Evolutionary conservation across 1,140 invertebrate genomes (phyloP), one percentile per base, ranked within the genome.

Genomic region (Bombus terrestris): DNA sequence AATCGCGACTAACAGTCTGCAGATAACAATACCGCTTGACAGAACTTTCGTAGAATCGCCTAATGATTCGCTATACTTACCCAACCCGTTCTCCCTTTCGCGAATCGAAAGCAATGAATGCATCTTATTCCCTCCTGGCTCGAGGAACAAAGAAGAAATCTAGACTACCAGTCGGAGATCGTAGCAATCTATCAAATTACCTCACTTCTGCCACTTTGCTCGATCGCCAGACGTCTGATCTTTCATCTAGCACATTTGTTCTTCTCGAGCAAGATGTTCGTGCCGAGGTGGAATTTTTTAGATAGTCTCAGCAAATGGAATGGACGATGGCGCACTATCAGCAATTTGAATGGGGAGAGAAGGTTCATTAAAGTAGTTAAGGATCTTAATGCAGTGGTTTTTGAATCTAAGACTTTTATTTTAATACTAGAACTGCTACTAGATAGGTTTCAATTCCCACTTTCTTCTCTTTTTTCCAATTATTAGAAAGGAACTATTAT

Each of bases 31-130:
- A 68, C 75, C 74, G 37, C 41, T 32, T 39, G 75, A 9, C 68
- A 78, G 62, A 74, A 85, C 32, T 69, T 81, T 32, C 4, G 59
- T 41, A 8, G 53, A 64, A 76, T 53, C 66, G 83, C 69, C 66
- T 86, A 89, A 89, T 86, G 87, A 89, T 88, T 88, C 87, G 78
- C 47, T 71, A 72, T 69, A 82, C 78, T 88, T 86, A 77, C 82
- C 78, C 72, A 81, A 64, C 72, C 64, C 62, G 73, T 62, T 85
- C 59, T 78, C 28, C 68, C 37, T 62, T 35, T 37, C n/a, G 13
- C n/a, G 37, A 32, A 43, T 32, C 18, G 15, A n/a, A n/a, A 57
- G 71, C 32, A 59, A 59, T 43, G 43, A 73, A 3, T 22, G n/a
- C 47, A 43, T 88, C 66, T 57, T 74, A 69, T 79, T 89, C 62